These are phyloP conservation scores for Phyllostomus hastatus DNA, from an alignment of 2,113 vertebrate genomes.

Conservation along the genomic window DNA sequence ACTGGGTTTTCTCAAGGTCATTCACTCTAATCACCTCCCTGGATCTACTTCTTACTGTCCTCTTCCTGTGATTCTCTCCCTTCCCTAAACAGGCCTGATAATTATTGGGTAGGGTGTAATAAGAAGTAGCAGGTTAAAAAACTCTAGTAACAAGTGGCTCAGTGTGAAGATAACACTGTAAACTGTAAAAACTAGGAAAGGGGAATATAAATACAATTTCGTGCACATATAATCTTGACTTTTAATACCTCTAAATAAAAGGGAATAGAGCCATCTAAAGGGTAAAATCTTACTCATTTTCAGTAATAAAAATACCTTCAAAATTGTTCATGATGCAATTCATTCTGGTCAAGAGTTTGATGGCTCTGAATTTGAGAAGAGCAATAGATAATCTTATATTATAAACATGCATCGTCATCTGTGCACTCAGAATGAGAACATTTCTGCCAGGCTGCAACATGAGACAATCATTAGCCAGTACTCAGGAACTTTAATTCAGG, in stretches of 20 bases:
- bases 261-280: neutral
- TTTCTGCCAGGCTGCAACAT: neutral
- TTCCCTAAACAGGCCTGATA: neutral
- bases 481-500: neutral
- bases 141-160: neutral
- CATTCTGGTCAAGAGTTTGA: neutral
- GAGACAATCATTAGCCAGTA: neutral
- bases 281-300: neutral
- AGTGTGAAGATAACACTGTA: neutral
- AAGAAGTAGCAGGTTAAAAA: neutral
- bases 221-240: neutral
- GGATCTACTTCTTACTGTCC: neutral
- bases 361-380: neutral
- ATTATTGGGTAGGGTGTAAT: neutral
- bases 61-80: neutral
- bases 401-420: neutral
- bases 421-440: neutral
- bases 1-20: constrained; percentile 26
- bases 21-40: neutral
- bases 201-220: neutral
- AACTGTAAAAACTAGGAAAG: neutral
- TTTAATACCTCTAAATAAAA: constrained; percentile 2
- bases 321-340: neutral
- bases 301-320: neutral
- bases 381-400: neutral